Evolutionary conservation across 2,113 vertebrate genomes (phyloP), one percentile per base, ranked within the genome.

Genomic region (Siphamia tubifer): DNA sequence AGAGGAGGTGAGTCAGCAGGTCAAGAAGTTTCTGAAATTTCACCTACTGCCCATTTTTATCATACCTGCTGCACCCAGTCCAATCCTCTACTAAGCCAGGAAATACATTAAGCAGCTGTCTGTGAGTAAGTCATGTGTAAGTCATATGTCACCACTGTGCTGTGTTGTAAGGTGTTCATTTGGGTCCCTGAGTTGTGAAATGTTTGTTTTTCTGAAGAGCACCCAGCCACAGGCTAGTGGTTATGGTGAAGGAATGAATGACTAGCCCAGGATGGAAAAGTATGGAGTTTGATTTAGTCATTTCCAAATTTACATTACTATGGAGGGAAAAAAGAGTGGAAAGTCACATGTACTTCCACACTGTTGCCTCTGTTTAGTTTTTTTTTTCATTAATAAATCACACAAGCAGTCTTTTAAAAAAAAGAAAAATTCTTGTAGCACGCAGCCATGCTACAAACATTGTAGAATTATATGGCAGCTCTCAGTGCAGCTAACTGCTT

Each of bases 1-100:
- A 43, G 93, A 94, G 51, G 93, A 94, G 89, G 93, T 91, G 67
- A 86, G 90, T 84, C 52, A 43, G 5, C 32, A 49, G 31, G 20
- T 45, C 21, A 13, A 16, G 30, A 15, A 23, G 23, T 13, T 17
- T 4, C 28, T n/a, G 24, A 68, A 16, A 28, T 15, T 8, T 32
- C 12, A 19, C 7, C 11, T 21, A 3, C 25, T 67, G 16, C 16
- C 47, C 20, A 31, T 12, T 5, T 8, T 25, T 19, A 34, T n/a
- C 19, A 34, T 9, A 20, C 40, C 48, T 32, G 36, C 24, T 42
- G 16, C 31, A 0, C 63, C 70, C 38, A 28, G 32, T 54, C 57
- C 21, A 36, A 34, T 68, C 58, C 35, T 55, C 24, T 16, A 12
- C 13, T 75, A 13, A 55, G 36, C 51, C 40, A 68, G 73, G 52